Base-by-base conservation (phyloP, 2,888 invertebrate genomes). In the Drosophila lutescens region DNA sequence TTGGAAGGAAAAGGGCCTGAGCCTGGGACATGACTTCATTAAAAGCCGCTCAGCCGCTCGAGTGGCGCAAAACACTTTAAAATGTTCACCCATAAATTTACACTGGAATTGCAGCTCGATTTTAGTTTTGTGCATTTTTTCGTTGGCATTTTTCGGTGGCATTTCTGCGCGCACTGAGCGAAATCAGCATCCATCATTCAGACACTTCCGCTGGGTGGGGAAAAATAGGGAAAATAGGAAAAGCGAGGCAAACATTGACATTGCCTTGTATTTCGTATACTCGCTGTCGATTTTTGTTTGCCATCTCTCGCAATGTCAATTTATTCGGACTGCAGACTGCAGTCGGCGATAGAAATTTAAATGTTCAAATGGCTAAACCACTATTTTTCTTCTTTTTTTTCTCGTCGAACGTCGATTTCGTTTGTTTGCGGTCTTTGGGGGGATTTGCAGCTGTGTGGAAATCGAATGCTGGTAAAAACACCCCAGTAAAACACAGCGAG, bases 341-440 rank as follows among this genome's bases (percentile, higher is more conserved):
- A 70, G 58, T 61, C 47, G 73, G 70, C 86, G 78, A 86, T 82
- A 77, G 77, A 82, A 86, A 82, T 86, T 86, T 82, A 84, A 82
- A 72, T 72, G 72, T 72, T 72, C 63, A 44, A 74, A 83, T 80
- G 74, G 78, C 61, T 53, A 54, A 38, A 26, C 23, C 59, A 43
- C 61, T 49, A 15, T 20, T 44, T 53, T 54, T 17, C 30, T 32
- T 54, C 41, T 32, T 41, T 30, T 30, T 30, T 30, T 30, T 20
- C 23, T 4, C 23, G 3, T 2, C 30, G 30, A 30, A 30, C 12
- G 47, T 57, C 40, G 68, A 61, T 66, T 59, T 58, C 36, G 60
- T 73, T 66, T 66, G 65, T 73, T 73, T 73, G 70, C 40, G 65
- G 66, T 66, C 66, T 68, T 58, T 66, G 40, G 72, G 55, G 65